Evolutionary conservation across 2,797 vertebrate species (phyloP).

Genomic region (Toxotes lorentzi): DNA sequence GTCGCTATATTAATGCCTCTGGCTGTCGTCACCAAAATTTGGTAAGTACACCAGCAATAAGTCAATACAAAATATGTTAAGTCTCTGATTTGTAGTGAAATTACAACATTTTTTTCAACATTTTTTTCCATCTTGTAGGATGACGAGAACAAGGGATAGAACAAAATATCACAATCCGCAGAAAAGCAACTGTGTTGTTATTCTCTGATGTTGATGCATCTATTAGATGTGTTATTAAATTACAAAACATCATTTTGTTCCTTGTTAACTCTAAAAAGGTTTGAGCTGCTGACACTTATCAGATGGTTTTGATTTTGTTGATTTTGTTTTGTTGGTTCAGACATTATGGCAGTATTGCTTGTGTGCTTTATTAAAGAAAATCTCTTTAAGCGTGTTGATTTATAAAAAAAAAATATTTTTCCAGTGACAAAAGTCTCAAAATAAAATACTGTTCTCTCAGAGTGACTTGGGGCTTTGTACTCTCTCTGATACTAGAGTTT

Average conservation of each 20-base stretch:
- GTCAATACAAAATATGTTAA: background rate
- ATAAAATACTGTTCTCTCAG: background rate
- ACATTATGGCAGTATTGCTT: background rate
- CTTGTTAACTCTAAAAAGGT: background rate
- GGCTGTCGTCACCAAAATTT: conserved; percentile 84
- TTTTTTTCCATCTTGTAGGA: conserved; percentile 63
- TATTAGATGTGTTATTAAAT: background rate
- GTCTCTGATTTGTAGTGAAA: background rate
- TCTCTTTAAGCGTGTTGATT: background rate
- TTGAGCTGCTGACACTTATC: background rate
- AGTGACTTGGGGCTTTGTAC: background rate
- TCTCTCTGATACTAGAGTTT: background rate
- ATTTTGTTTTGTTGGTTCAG: background rate
- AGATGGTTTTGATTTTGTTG: background rate
- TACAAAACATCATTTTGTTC: background rate
- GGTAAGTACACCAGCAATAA: conserved; percentile 81
- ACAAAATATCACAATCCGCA: conserved; percentile 54
- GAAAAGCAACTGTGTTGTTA: conserved; percentile 54
- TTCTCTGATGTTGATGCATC: conserved; percentile 41
- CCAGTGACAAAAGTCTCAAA: background rate
- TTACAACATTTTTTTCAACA: background rate
- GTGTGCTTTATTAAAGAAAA: background rate
- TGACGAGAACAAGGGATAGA: conserved; percentile 61
- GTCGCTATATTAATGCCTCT: conserved; percentile 83
- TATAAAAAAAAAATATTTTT: background rate